A percentile compares a stretch with the other conserved stretches of the same genome.
These are phyloP conservation scores for Schizothorax lantsangensis DNA, from an alignment of 2,797 vertebrate species.

Conservation along the genomic window DNA sequence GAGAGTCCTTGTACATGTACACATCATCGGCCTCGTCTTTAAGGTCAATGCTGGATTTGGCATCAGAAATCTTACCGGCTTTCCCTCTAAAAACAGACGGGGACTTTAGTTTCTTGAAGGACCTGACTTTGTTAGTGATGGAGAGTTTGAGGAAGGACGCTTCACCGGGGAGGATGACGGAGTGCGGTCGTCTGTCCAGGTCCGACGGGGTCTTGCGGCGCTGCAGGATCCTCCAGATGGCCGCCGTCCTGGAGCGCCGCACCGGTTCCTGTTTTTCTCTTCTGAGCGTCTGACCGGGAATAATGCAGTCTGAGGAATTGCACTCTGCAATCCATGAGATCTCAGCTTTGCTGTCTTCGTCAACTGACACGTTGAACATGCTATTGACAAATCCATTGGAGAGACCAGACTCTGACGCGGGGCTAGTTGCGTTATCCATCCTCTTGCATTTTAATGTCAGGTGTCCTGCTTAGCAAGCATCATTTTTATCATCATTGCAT, in stretches of 20 bases:
- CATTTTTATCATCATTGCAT: constrained; percentile 51
- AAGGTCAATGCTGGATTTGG: constrained; percentile 74
- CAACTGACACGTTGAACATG: constrained; percentile 82
- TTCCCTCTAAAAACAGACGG: constrained; percentile 77
- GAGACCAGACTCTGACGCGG: constrained; percentile 71
- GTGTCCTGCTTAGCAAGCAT: constrained; percentile 70
- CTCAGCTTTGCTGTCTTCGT: constrained; percentile 76
- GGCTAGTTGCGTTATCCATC: constrained; percentile 77
- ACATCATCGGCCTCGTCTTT: constrained; percentile 72
- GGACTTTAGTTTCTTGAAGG: constrained; percentile 86
- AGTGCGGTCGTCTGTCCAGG: constrained; percentile 84
- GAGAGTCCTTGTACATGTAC: constrained; percentile 78
- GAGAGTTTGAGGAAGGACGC: constrained; percentile 84
- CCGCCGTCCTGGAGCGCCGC: constrained; percentile 75
- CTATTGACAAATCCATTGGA: constrained; percentile 87
- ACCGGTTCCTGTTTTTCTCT: constrained; percentile 78
- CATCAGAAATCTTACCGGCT: constrained; percentile 73
- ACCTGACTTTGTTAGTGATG: constrained; percentile 87
- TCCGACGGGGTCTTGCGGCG: constrained; percentile 79
- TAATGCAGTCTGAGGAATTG: constrained; percentile 67
- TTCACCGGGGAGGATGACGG: constrained; percentile 89
- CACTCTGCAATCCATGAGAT: constrained; percentile 75
- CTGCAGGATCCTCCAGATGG: constrained; percentile 90
- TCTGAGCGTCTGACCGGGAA: constrained; percentile 63
- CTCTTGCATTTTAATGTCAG: constrained; percentile 80